Evolutionary conservation across 2,888 invertebrate genomes (phyloP), one percentile per base, ranked within the genome.

Genomic region (Epirrhoe tristata): DNA sequence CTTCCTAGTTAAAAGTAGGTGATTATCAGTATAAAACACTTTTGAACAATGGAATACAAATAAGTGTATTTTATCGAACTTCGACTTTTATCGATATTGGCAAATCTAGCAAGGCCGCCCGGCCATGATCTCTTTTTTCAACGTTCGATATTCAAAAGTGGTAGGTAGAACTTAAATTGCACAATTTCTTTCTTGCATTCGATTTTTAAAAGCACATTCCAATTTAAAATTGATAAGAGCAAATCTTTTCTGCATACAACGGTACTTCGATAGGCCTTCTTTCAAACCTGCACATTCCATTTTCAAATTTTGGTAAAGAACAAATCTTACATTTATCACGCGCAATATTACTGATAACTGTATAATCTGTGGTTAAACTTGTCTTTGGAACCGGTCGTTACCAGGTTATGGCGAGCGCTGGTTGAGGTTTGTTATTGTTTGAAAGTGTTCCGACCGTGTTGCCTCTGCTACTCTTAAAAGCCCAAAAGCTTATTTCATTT

Each of bases 351-450:
- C 56, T 8, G 14, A 32, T 48, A 43, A 50, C 39, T 55, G 56
- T 58, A 12, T 56, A 63, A 6, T 59, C 60, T 67, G 50, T 56
- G 60, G 48, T 32, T 48, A 63, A 67, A 67, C 67, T 63, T 53
- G 67, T 67, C 58, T 56, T 34, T 52, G 16, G 4, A 60, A 67
- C 67, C 69, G 75, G 77, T 75, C 74, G 77, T 78, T 73, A 73
- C 73, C 74, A 65, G 70, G 72, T 68, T 74, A 75, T 59, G 31
- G 64, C 57, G 70, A 59, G 64, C 57, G 70, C 58, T 56, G 66
- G 78, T 75, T 79, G 75, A 63, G 64, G 63, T 74, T 66, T 63
- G 61, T 71, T 58, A 79, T 80, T 78, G 80, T 80, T 73, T 58
- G 56, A 43, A 52, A 57, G 56, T 55, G 34, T 24, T 7, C 31